These are phyloP conservation scores for Astropecten irregularis DNA, from an alignment of 53 echinoderm and acorn worm genomes.

Conservation along the genomic window DNA sequence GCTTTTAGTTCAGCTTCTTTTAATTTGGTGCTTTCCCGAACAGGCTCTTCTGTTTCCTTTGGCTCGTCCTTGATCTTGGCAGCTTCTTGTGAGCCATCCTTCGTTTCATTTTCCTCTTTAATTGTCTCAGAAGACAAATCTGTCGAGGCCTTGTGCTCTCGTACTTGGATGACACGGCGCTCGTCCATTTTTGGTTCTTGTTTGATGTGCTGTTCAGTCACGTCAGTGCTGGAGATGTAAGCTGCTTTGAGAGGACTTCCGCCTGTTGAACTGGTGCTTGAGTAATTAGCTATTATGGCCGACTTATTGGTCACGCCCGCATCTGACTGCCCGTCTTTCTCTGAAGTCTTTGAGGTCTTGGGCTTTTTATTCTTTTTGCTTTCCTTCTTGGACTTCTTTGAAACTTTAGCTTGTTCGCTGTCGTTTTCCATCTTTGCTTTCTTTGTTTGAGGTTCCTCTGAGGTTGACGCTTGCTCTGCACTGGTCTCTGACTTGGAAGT, in stretches of 20 bases:
- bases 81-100: not conserved
- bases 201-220: slow-evolving; percentile 53
- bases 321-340: slow-evolving; percentile 22
- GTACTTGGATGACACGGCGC: slow-evolving; percentile 54
- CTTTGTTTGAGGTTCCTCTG: slow-evolving; percentile 59
- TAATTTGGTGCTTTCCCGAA: not conserved
- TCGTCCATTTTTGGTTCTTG: slow-evolving; percentile 58
- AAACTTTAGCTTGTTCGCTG: slow-evolving; percentile 15
- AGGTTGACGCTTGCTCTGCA: slow-evolving; percentile 18
- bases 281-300: slow-evolving; percentile 89
- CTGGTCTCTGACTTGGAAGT: slow-evolving; percentile 29
- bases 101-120: slow-evolving; percentile 46
- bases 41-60: slow-evolving; percentile 7
- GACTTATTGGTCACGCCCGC: slow-evolving; percentile 55
- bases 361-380: slow-evolving; percentile 33
- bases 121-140: slow-evolving; percentile 9
- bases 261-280: slow-evolving; percentile 77
- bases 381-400: slow-evolving; percentile 55
- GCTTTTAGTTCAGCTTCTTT: not conserved
- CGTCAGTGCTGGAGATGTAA: not conserved
- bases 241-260: slow-evolving; percentile 56
- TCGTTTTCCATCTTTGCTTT: slow-evolving; percentile 37
- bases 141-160: slow-evolving; percentile 19
- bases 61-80: slow-evolving; percentile 34
- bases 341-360: slow-evolving; percentile 20